Evolutionary conservation across 2,113 vertebrate genomes (phyloP), one percentile per base, ranked within the genome.

Genomic region (Paralichthys olivaceus): DNA sequence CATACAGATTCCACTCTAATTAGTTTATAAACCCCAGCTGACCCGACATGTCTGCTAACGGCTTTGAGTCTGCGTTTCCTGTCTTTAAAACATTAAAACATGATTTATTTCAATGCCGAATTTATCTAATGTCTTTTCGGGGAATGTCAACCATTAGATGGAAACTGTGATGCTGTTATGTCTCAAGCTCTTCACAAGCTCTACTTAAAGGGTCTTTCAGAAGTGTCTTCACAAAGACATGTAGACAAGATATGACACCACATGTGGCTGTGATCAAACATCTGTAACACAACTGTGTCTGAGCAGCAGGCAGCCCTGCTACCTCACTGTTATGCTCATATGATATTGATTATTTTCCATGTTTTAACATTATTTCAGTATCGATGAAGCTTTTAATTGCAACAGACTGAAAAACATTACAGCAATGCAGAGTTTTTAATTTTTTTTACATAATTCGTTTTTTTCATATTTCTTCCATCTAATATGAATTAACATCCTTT

Each of bases 1-100:
- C 40, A 67, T 26, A 60, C 85, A 90, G 77, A 91, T 91, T 91
- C 88, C 84, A 45, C 66, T 82, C 81, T 87, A 90, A 93, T 94
- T 91, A 86, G 75, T 81, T 72, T 72, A 56, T 86, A 89, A 89
- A 91, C 79, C 81, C 72, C 57, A 40, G 43, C 37, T 80, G 79
- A 90, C 77, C 73, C 62, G 43, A 58, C 26, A 40, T 62, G 62
- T 69, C 70, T 77, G 67, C 53, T 25, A 22, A 66, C 2, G 43
- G 53, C 45, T 62, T 55, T 25, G 26, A 29, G 32, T 28, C 55
- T 64, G 12, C 13, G n/a, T 45, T 45, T 62, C n/a, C 26, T 47
- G 43, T 47, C 25, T 45, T 28, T 74, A 26, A 65, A 47, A 26
- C 69, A n/a, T 67, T 67, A 56, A 72, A 57, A 65, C 32, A 9